A percentile compares a stretch with the other conserved stretches of the same genome.
Evolutionary conservation across 2,113 vertebrate genomes (phyloP).

Genomic region (Cyprinus carpio): DNA sequence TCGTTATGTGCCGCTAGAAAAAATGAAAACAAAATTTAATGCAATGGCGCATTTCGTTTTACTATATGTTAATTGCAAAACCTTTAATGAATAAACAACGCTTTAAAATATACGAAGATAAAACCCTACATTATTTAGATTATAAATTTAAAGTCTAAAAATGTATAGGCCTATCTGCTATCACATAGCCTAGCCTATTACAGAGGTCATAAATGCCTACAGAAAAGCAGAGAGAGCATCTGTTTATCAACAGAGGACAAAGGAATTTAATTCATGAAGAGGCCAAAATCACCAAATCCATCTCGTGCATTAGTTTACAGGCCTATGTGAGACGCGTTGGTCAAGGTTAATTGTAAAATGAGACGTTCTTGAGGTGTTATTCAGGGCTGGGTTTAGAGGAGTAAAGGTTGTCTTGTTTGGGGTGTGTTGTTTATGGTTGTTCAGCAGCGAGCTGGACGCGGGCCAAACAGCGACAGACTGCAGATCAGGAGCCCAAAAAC

Average conservation of each 20-base stretch:
- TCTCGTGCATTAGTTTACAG: not conserved
- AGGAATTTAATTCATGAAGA: not conserved
- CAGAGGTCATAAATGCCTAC: not conserved
- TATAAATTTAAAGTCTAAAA: not conserved
- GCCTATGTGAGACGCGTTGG: not conserved
- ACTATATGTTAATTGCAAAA: not conserved
- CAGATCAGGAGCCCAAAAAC: conserved; percentile 38
- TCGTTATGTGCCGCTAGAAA: not conserved
- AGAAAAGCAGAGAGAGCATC: not conserved
- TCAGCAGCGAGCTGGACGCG: conserved; percentile 48
- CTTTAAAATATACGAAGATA: not conserved
- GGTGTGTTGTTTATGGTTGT: too few species aligned
- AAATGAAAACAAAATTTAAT: not conserved
- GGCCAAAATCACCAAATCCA: not conserved
- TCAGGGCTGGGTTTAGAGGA: conserved; percentile 18
- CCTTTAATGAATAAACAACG: not conserved
- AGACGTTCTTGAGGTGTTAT: conserved; percentile 9
- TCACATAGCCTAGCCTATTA: not conserved
- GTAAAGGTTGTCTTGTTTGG: not conserved
- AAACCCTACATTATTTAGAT: not conserved
- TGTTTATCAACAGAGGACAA: conserved; percentile 6
- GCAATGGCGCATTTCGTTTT: not conserved
- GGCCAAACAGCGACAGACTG: conserved; percentile 60
- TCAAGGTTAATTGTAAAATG: not conserved
- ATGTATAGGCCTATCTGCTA: not conserved